Evolutionary conservation across 1,140 invertebrate genomes (phyloP), one percentile per base, ranked within the genome.

Genomic region (Trachymyrmex septentrionalis): DNA sequence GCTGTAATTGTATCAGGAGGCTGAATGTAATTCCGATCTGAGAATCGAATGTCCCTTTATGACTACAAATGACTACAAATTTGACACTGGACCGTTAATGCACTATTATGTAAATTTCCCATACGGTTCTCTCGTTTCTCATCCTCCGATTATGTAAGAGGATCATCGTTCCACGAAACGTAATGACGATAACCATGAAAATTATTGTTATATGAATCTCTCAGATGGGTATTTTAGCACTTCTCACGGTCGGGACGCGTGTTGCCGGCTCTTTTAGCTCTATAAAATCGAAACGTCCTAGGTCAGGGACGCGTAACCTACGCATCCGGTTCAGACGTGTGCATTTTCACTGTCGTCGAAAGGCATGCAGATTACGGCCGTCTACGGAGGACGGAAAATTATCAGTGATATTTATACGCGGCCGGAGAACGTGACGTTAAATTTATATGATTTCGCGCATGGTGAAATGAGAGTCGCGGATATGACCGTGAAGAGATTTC

Each of bases 251-350:
- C 44, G 76, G 12, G 30, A 50, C 10, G 14, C 27, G 48, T n/a
- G 50, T 19, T 64, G 30, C 6, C 34, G 50, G n/a, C n/a, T 61
- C 14, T 61, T 44, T 44, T 21, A 84, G 19, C 69, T 73, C 34
- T 75, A 57, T n/a, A 61, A 90, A 81, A 90, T 86, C 76, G 63
- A 78, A 57, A 69, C 69, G 30, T 75, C 87, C 87, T 90, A 91
- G 89, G 89, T 90, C 87, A 88, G 89, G 90, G 89, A 90, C 89
- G 90, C 90, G 85, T 90, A 90, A 91, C 89, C 89, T 88, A 86
- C 84, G 78, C 77, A 88, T 91, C 90, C 90, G 88, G 82, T 19
- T 50, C 55, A 53, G 53, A 50, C 71, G 4, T 21, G 55, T 14
- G 77, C 69, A 63, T 66, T 80, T 77, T 84, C 73, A 50, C 34